Base-by-base conservation (phyloP, 2,888 invertebrate genomes). In the Microplitis deprimator region DNA sequence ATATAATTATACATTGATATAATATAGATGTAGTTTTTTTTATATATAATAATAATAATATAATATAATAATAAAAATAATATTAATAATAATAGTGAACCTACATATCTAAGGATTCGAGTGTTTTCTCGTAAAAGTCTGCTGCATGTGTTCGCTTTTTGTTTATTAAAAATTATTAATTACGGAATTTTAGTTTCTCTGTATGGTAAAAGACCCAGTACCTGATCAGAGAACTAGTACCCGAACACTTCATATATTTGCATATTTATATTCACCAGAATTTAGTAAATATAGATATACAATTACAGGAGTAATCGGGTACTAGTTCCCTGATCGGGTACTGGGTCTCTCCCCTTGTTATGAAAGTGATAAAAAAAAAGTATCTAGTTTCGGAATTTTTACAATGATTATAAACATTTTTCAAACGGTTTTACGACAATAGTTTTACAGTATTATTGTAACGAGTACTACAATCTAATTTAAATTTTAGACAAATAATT, bases 1-100 rank as follows among this genome's bases (percentile, higher is more conserved):
- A 65, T 86, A 88, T 88, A 88, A 88, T 88, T 89, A 87, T 88
- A 88, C 88, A 89, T 85, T 89, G 87, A 82, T 81, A 82, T 78
- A 81, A 79, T 81, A 79, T 76, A 77, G 73, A 79, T 77, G 75
- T 79, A 80, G 77, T 81, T 73, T 79, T 78, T 78, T 80, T 74
- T 76, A 80, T 50, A 50, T 50, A 50, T 50, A 50, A 13, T 13
- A 13, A 50, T 50, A 50, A 77, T 80, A 81, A 79, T 81, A 77
- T 79, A 65, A 29, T 79, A 79, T 79, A 78, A 78, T 79, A 50
- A 50, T 50, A 50, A 50, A 50, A 50, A 50, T 50, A 50, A 84
- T 87, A 85, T 85, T 84, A 29, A 84, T 86, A 86, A 87, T 88
- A 81, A 86, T 87, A 85, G 83, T 88, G 87, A 87, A 87, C 85